Conservation (phyloP, 2,888 invertebrate genomes). For the Mantis religiosa region DNA sequence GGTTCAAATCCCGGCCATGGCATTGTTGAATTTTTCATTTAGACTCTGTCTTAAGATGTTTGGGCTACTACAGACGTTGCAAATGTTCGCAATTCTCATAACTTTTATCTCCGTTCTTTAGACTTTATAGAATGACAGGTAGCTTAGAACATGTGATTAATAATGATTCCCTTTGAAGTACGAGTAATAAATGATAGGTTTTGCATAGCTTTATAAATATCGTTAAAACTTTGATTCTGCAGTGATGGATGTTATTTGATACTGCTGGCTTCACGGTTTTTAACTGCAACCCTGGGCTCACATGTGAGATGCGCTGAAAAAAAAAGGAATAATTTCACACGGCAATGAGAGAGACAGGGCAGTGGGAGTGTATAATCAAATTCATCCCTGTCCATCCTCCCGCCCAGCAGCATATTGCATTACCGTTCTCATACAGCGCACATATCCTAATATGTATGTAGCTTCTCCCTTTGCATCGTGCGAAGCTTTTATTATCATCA, state of each 20-base stretch:
- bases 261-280: not conserved
- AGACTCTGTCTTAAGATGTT: too few relatives aligned
- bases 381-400: not conserved
- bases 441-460: not conserved
- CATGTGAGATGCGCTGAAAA: not conserved
- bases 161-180: too few relatives aligned
- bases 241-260: not conserved
- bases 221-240: not conserved
- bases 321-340: not conserved
- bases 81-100: too few relatives aligned
- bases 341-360: not conserved
- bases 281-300: not conserved
- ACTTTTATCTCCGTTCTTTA: too few relatives aligned
- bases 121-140: too few relatives aligned
- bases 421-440: not conserved
- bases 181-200: too few relatives aligned
- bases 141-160: too few relatives aligned
- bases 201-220: not conserved
- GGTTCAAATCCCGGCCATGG: too few relatives aligned
- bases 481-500: not conserved
- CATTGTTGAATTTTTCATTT: too few relatives aligned
- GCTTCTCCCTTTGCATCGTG: not conserved
- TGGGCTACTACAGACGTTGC: too few relatives aligned
- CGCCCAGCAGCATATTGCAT: not conserved
- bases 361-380: not conserved